Evolutionary conservation across 2,888 invertebrate species (phyloP).

Genomic region (Lycia hirtaria): DNA sequence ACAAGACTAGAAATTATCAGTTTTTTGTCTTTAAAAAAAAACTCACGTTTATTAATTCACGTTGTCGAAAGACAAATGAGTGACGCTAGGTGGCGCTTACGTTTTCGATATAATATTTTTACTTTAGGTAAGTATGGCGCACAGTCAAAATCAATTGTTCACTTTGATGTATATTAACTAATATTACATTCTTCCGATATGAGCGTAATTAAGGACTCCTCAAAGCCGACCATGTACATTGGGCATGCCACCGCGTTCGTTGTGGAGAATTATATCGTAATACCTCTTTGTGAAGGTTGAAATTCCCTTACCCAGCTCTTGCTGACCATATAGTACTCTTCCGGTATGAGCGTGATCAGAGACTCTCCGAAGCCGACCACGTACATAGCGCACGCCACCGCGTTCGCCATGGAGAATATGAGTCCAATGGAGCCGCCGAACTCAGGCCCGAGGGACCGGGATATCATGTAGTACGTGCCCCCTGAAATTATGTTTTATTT

Average conservation of each 20-base stretch:
- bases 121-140: too few species aligned
- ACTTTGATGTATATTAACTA: too few species aligned
- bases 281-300: not conserved
- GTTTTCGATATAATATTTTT: too few species aligned
- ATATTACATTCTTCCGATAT: too few species aligned
- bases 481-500: slow-evolving; percentile 84
- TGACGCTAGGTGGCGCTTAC: too few species aligned
- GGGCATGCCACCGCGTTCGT: too few species aligned
- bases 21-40: too few species aligned
- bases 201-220: not conserved
- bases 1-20: too few species aligned
- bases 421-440: slow-evolving; percentile 98
- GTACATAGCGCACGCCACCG: slow-evolving; percentile 98
- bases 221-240: not conserved
- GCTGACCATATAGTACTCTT: slow-evolving; percentile 73
- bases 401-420: slow-evolving; percentile 98
- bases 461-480: slow-evolving; percentile 99
- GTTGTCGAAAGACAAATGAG: too few species aligned
- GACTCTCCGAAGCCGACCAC: slow-evolving; percentile 99
- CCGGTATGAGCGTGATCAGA: slow-evolving; percentile 88
- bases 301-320: slow-evolving; percentile 70
- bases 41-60: too few species aligned
- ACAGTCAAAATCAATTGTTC: too few species aligned
- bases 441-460: slow-evolving; percentile 97
- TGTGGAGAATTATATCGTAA: too few species aligned